These are phyloP conservation scores for Drymodes brunneopygia DNA, from an alignment of 2,113 vertebrate genomes.

Conservation along the genomic window DNA sequence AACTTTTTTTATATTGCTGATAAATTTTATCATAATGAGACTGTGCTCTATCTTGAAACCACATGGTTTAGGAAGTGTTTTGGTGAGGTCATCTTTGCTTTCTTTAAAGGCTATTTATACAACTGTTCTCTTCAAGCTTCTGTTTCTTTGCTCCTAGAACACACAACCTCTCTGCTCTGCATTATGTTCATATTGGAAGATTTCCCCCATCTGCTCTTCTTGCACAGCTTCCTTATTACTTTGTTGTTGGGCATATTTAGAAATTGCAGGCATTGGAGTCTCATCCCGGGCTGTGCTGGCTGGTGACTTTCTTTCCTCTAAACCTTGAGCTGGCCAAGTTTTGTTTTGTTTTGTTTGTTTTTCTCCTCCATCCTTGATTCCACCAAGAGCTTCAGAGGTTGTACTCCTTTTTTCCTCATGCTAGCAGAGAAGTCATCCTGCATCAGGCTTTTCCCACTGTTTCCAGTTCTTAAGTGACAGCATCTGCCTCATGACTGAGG, in stretches of 20 bases:
- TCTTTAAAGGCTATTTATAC: slow-evolving; percentile 18
- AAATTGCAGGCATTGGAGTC: background rate
- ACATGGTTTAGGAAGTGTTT: background rate
- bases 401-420: rapidly evolving
- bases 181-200: rapidly evolving
- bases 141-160: background rate
- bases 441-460: background rate
- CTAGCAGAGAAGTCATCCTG: background rate
- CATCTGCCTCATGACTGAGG: background rate
- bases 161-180: background rate
- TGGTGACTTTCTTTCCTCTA: background rate
- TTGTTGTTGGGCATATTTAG: background rate
- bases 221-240: background rate
- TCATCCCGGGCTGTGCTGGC: background rate
- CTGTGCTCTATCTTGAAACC: background rate
- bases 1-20: background rate
- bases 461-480: background rate
- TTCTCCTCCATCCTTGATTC: background rate
- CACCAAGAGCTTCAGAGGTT: background rate
- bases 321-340: background rate
- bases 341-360: background rate
- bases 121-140: background rate
- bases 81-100: background rate
- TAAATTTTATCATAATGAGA: background rate
- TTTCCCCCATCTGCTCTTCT: background rate